Conservation (phyloP, 1,140 invertebrate genomes). For the Drosophila obscura region DNA sequence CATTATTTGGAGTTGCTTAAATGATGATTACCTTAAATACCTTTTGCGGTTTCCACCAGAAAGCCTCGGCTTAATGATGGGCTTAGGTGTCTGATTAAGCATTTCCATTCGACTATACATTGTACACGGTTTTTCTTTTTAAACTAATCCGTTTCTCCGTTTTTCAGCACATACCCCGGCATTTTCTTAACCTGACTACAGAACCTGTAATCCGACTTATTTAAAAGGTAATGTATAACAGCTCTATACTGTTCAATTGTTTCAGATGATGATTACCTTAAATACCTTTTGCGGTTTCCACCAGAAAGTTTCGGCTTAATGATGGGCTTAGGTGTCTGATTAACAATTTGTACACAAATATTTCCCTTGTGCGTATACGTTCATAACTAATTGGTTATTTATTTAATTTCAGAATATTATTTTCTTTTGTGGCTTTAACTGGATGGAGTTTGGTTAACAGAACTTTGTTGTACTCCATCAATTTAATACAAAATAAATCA, state of each 20-base stretch:
- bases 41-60: slow-evolving; percentile 89
- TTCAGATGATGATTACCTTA: slow-evolving; percentile 75
- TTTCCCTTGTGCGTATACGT: no score
- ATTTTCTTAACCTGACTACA: no score
- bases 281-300: slow-evolving; percentile 88
- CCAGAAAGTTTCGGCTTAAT: slow-evolving; percentile 85
- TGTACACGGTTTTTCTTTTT: no score
- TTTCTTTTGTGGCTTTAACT: not conserved
- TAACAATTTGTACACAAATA: not conserved
- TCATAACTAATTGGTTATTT: no score
- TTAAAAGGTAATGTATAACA: no score
- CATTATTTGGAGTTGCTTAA: slow-evolving; percentile 2
- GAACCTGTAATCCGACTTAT: no score
- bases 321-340: slow-evolving; percentile 86
- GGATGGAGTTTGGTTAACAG: not conserved
- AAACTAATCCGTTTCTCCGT: no score
- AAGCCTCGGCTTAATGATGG: slow-evolving; percentile 85
- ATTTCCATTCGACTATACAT: not conserved
- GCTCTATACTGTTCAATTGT: no score
- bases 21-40: slow-evolving; percentile 84
- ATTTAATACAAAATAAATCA: no score
- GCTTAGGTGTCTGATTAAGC: slow-evolving; percentile 85
- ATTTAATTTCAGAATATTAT: not conserved
- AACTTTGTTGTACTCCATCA: no score
- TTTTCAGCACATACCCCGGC: no score